Evolutionary conservation across 2,797 vertebrate genomes (phyloP), one percentile per base, ranked within the genome.

Genomic region (Triplophysa bombifrons): DNA sequence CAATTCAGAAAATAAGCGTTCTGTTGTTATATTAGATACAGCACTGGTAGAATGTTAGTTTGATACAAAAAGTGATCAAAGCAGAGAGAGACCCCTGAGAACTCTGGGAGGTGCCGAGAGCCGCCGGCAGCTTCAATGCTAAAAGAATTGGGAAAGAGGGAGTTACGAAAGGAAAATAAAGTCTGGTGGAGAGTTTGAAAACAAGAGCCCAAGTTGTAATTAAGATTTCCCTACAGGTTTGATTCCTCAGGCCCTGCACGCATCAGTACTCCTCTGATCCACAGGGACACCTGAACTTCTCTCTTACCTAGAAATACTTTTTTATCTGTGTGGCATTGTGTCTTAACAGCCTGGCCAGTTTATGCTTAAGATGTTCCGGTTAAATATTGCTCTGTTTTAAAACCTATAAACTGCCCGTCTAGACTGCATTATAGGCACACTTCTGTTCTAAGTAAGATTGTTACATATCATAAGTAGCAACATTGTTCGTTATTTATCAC

Each of bases 201-300:
- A 73, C 46, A 48, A 41, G 55, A 70, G 48, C 64, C 20, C 61
- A 46, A 25, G 66, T 71, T 83, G 70, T 80, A 83, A 81, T 85
- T 55, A 83, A 53, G 34, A 41, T n/a, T 79, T 81, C 75, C 68
- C 79, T 55, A 30, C 44, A 79, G 75, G 64, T 46, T 61, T 38
- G 58, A 46, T 76, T 81, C 69, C 46, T 60, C 9, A 13, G 53
- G 60, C 77, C 78, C 63, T 66, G 58, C 73, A 71, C 76, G 66
- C 64, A 50, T 82, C 69, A 76, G 83, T 85, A 76, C 80, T 56
- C 30, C 56, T 38, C 1, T 38, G 58, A 50, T 83, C 76, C 73
- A 66, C 22, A 22, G 79, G 76, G 80, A 77, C 80, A 76, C 69
- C 78, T 83, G 72, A 58, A 77, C 69, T 82, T 76, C 74, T 67